phyloP scores from a whole-genome alignment of 1,140 invertebrate genomes.

The Mycetomoellerius zeteki region DNA sequence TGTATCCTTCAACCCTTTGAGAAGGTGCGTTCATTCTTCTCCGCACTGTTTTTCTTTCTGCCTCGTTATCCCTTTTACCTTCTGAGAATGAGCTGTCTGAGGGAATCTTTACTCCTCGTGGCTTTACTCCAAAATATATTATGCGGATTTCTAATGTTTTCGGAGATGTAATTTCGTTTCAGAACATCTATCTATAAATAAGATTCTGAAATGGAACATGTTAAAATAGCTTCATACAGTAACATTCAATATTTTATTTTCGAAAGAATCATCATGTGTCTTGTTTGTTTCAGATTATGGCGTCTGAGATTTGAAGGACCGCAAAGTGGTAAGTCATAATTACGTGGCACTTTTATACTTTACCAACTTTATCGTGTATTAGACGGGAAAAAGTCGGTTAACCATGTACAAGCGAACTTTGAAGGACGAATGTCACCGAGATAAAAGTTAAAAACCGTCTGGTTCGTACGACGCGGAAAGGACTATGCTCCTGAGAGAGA shows the following conservation, averaged over 20 bases:
- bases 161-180: not conserved
- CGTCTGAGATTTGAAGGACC: not conserved
- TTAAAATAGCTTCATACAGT: not conserved
- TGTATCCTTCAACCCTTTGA: constrained; percentile 76
- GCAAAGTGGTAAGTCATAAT: constrained; percentile 34
- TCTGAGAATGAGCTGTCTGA: constrained; percentile 68
- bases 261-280: not conserved
- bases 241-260: not conserved
- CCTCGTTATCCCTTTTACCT: constrained; percentile 77
- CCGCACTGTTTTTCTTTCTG: constrained; percentile 74
- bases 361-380: constrained; percentile 22
- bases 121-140: constrained; percentile 35
- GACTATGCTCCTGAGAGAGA: constrained; percentile 66
- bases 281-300: not conserved
- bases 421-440: constrained; percentile 50
- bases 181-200: not conserved
- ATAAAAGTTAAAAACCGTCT: constrained; percentile 72
- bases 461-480: constrained; percentile 42
- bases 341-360: not conserved
- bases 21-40: constrained; percentile 74
- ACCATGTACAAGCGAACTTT: constrained; percentile 65
- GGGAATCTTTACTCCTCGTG: constrained; percentile 56
- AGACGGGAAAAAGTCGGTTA: constrained; percentile 59
- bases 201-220: not conserved
- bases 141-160: constrained; percentile 40